Evolutionary conservation across 2,797 vertebrate species (phyloP), one percentile per base, ranked within the genome.

Genomic region (Myotis daubentonii): DNA sequence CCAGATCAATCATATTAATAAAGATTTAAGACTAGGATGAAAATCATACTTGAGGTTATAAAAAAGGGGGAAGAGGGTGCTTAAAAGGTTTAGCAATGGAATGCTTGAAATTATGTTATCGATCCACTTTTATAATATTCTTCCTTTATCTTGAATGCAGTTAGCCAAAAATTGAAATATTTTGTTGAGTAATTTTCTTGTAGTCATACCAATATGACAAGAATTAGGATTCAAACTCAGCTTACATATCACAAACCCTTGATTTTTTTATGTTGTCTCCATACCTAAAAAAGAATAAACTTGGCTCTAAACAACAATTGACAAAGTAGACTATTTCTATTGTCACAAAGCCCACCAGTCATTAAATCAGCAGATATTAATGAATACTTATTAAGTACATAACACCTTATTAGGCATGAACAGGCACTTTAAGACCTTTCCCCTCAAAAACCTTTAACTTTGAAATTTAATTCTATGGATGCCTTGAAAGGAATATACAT

Each of bases 401-500:
- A 53, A 57, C 22, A 89, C 66, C 28, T 89, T 83, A n/a, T 87
- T 78, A 79, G 55, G 16, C 72, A 82, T 1, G 2, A 92, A 74
- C 9, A 33, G 44, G 28, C 36, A 66, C 78, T 94, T 85, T 84
- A 72, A 94, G 36, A 76, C 86, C 84, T 86, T 91, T 68, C 53
- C 62, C 66, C 22, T 91, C 55, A 83, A 70, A 95, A 88, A 83
- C 36, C 38, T 36, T 93, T 78, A 3, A 85, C 72, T 92, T 95
- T 89, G 80, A 95, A 91, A 57, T 33, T 91, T 65, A 90, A 85
- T 83, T 91, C 55, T 83, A 33, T 62, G n/a, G 19, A 25, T 93
- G 36, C 71, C 71, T 76, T 55, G 53, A 94, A 57, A 92, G 25
- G 0, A 71, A 53, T 91, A 81, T 57, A 60, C 8, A 57, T 68